Percentiles rank a stretch among this genome's conserved stretches.
phyloP scores from a whole-genome alignment of 2,113 vertebrate species.

The Oceanodroma tethys region DNA sequence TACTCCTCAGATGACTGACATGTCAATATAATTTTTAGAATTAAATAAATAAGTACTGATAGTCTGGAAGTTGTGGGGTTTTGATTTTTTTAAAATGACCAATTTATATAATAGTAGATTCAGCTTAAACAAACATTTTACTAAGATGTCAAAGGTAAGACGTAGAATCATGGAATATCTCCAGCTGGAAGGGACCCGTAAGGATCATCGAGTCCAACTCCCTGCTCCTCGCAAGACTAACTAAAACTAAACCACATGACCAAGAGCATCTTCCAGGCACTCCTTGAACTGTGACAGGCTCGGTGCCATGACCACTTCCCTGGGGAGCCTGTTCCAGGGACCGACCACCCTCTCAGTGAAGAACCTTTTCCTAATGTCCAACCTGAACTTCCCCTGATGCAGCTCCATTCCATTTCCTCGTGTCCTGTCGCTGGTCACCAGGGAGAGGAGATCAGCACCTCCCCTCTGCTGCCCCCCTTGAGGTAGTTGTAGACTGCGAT shows the following conservation, averaged over 20 bases:
- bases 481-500: neutral
- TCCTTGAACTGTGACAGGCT: neutral
- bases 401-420: neutral
- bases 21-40: neutral
- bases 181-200: no score
- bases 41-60: neutral
- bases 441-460: neutral
- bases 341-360: neutral
- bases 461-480: accelerated
- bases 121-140: neutral
- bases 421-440: neutral
- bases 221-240: neutral
- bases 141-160: neutral
- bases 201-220: no score
- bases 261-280: accelerated
- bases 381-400: neutral
- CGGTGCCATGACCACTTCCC: neutral
- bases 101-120: neutral
- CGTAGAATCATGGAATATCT: neutral
- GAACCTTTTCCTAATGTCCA: neutral
- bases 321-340: neutral
- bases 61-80: neutral
- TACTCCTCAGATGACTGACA: neutral
- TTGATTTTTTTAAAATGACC: neutral
- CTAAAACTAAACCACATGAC: neutral